Percentiles rank a stretch among this genome's conserved stretches.
These are phyloP conservation scores for Oryzias woworae DNA, from an alignment of 2,113 vertebrate genomes.

Conservation along the genomic window DNA sequence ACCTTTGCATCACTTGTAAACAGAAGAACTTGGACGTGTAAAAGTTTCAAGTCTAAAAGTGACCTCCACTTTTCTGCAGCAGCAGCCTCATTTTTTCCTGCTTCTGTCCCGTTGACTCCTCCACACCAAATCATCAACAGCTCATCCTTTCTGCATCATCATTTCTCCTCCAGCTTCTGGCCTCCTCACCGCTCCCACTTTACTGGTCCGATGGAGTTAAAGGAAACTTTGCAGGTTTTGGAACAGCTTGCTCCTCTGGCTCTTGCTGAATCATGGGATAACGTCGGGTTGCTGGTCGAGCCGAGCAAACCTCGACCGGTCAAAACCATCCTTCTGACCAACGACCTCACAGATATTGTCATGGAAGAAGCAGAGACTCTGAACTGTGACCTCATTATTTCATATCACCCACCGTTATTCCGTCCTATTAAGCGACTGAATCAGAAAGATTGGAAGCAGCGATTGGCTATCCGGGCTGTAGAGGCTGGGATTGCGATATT, in stretches of 20 bases:
- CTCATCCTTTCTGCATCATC: background rate
- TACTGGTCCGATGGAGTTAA: constrained; percentile 79
- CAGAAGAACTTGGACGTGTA: constrained; percentile 9
- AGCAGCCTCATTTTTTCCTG: background rate
- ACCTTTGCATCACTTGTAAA: constrained; percentile 27
- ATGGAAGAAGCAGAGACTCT: constrained; percentile 86
- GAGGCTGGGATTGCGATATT: constrained; percentile 88
- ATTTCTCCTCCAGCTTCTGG: constrained; percentile 1
- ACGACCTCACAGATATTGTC: constrained; percentile 87
- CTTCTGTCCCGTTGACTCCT: background rate
- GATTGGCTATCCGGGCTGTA: constrained; percentile 83
- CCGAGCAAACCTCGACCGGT: constrained; percentile 84
- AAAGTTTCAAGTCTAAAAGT: background rate
- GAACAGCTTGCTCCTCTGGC: constrained; percentile 85
- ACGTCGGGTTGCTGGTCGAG: constrained; percentile 92
- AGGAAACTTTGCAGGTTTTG: constrained; percentile 80
- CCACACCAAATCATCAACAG: background rate
- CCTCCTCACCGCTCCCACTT: constrained; percentile 8
- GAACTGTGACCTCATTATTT: constrained; percentile 85
- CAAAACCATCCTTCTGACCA: constrained; percentile 86
- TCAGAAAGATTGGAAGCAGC: constrained; percentile 90
- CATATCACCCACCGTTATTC: constrained; percentile 94
- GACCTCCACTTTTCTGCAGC: constrained; percentile 2
- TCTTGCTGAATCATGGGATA: constrained; percentile 94
- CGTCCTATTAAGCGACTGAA: constrained; percentile 83